phyloP scores from a whole-genome alignment of 2,797 vertebrate species.

The Chaenodraco wilsoni region DNA sequence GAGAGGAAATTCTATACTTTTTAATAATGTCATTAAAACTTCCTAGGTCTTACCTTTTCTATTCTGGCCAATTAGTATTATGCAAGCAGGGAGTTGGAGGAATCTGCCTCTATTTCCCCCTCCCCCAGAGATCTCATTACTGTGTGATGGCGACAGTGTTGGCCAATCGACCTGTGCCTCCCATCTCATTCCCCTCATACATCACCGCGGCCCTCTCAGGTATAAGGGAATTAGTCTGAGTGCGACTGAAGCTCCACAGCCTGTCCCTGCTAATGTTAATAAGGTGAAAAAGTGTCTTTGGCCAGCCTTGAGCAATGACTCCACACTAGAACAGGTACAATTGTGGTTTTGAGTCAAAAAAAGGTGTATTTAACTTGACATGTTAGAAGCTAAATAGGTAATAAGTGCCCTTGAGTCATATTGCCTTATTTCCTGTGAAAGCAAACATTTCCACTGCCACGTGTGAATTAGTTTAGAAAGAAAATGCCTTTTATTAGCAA shows the following conservation, averaged over 20 bases:
- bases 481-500: constrained; percentile 1
- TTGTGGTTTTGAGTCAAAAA: constrained; percentile 18
- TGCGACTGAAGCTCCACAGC: constrained; percentile 45
- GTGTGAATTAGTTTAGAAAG: constrained; percentile 6
- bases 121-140: constrained; percentile 79
- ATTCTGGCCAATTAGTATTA: constrained; percentile 71
- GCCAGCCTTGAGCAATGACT: constrained; percentile 44
- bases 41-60: constrained; percentile 42
- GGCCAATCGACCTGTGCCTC: constrained; percentile 76
- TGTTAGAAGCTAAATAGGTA: constrained; percentile 23
- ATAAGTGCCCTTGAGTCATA: constrained; percentile 18
- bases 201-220: constrained; percentile 66
- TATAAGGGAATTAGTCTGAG: constrained; percentile 64
- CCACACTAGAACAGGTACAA: neutral
- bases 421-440: constrained; percentile 22
- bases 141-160: constrained; percentile 69
- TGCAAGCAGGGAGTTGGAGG: constrained; percentile 50
- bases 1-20: constrained; percentile 30
- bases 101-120: constrained; percentile 50
- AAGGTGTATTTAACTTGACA: constrained; percentile 16
- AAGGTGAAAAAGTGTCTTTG: constrained; percentile 46
- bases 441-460: neutral
- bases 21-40: constrained; percentile 64
- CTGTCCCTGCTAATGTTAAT: constrained; percentile 60
- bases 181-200: constrained; percentile 73